phyloP scores from a whole-genome alignment of 2,797 vertebrate genomes.

The Siniperca obscura region DNA sequence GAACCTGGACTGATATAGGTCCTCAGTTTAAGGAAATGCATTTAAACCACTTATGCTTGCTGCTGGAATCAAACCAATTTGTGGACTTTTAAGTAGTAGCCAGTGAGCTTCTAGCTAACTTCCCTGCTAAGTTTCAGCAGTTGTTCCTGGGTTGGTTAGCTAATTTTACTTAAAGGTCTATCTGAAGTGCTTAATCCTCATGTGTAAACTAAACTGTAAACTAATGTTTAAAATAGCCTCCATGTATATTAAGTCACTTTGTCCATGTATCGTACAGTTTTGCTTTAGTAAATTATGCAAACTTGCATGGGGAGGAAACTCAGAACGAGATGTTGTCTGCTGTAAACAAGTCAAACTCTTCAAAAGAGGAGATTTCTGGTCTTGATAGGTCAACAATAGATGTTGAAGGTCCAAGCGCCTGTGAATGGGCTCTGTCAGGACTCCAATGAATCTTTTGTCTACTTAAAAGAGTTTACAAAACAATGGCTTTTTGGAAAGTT shows the following conservation, averaged over 20 bases:
- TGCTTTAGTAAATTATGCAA: background rate
- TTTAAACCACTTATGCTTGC: background rate
- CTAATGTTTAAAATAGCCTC: background rate
- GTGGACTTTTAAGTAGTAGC: background rate
- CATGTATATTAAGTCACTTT: background rate
- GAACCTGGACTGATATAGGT: background rate
- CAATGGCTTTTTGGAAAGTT: conserved; percentile 28
- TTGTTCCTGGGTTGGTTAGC: background rate
- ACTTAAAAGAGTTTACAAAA: conserved; percentile 48
- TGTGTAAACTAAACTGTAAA: background rate
- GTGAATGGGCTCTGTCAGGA: conserved; percentile 52
- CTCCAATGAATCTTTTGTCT: conserved; percentile 54
- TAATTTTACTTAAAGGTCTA: background rate
- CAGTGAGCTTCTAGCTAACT: background rate
- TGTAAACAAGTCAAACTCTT: conserved; percentile 36
- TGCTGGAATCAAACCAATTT: background rate
- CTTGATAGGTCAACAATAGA: conserved; percentile 56
- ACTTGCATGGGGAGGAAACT: conserved; percentile 2
- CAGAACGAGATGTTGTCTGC: conserved; percentile 8
- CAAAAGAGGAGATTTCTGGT: conserved; percentile 30
- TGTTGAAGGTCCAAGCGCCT: conserved; percentile 39
- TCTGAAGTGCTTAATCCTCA: background rate
- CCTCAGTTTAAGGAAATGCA: background rate
- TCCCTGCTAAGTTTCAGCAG: background rate
- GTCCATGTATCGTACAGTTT: background rate